phyloP scores from a whole-genome alignment of 2,797 vertebrate genomes.

The Hyperoplus immaculatus region DNA sequence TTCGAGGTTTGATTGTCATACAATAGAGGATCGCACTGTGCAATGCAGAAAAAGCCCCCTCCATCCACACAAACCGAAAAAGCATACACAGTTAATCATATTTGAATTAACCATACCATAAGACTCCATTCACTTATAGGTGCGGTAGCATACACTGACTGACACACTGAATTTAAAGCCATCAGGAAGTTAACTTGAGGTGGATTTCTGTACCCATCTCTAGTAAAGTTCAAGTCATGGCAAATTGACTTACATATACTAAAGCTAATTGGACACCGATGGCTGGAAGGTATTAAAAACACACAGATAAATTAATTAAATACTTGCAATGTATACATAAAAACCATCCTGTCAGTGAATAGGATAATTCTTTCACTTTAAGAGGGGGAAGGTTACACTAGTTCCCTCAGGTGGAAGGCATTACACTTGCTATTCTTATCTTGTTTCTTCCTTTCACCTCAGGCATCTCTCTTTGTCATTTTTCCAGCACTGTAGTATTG shows the following conservation, averaged over 20 bases:
- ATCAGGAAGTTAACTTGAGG: not conserved
- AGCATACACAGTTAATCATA: no score
- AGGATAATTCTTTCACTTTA: conserved; percentile 59
- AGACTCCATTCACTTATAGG: not conserved
- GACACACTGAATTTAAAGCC: not conserved
- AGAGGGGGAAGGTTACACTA: conserved; percentile 50
- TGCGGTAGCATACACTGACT: not conserved
- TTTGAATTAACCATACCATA: not conserved
- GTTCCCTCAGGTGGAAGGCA: conserved; percentile 65
- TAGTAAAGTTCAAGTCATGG: not conserved
- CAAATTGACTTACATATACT: not conserved
- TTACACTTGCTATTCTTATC: conserved; percentile 78
- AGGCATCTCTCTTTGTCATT: conserved; percentile 80
- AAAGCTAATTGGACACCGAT: not conserved
- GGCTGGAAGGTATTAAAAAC: not conserved
- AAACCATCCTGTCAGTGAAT: conserved; percentile 40
- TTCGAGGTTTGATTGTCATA: no score
- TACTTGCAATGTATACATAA: conserved; percentile 5
- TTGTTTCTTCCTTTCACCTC: conserved; percentile 63
- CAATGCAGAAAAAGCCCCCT: no score
- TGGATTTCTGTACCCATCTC: not conserved
- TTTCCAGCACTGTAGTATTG: conserved; percentile 68
- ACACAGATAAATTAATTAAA: not conserved
- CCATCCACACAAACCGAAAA: no score
- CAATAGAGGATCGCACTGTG: no score